Evolutionary conservation across 2,797 vertebrate species (phyloP).

Genomic region (Xiphorhynchus erythropygius): DNA sequence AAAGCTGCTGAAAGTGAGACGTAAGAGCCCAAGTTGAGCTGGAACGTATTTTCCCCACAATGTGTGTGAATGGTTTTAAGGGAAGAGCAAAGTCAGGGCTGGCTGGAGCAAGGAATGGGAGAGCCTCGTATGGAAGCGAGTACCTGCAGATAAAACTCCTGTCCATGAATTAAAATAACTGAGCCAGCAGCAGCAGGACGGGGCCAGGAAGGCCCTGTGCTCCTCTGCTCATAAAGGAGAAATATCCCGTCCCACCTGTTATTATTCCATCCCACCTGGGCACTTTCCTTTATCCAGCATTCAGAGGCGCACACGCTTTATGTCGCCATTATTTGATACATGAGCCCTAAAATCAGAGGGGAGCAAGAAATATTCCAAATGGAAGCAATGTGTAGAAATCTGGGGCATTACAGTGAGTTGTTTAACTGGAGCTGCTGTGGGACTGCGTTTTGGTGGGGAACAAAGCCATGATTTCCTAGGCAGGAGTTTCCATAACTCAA

Average conservation of each 20-base stretch:
- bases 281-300: neutral
- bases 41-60: neutral
- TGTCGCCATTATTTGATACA: neutral
- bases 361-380: neutral
- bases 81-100: neutral
- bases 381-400: neutral
- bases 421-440: neutral
- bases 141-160: neutral
- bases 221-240: neutral
- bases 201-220: neutral
- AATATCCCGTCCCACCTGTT: neutral
- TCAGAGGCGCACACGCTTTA: neutral
- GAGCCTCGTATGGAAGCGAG: neutral
- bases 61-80: fast-evolving
- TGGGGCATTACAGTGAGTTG: neutral
- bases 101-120: neutral
- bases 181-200: neutral
- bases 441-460: neutral
- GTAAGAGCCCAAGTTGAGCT: neutral
- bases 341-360: neutral
- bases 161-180: neutral
- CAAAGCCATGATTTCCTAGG: neutral
- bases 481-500: neutral
- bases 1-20: neutral
- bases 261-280: neutral